phyloP scores from a whole-genome alignment of 2,888 invertebrate genomes.

The Dilophus febrilis region DNA sequence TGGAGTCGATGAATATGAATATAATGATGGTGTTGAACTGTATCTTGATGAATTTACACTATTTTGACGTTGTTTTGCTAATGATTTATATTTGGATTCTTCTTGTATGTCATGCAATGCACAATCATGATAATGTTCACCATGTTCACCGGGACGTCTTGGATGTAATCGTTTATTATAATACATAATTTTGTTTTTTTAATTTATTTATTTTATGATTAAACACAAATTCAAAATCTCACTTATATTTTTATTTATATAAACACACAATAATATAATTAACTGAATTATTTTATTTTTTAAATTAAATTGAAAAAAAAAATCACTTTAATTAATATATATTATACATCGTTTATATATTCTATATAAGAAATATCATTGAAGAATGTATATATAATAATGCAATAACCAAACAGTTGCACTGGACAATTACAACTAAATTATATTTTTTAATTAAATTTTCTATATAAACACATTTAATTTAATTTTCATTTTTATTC shows the following conservation, averaged over 20 bases:
- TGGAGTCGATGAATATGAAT: background rate
- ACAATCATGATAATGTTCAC: slow-evolving; percentile 6
- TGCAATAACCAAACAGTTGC: slow-evolving; percentile 2
- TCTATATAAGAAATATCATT: too few relatives aligned
- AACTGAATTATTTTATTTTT: background rate
- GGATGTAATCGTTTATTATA: slow-evolving; percentile 7
- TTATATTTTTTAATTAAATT: background rate
- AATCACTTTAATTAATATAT: background rate
- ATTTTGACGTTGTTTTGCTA: background rate
- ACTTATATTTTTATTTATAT: slow-evolving; percentile 5
- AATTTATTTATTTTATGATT: background rate
- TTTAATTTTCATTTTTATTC: too few relatives aligned
- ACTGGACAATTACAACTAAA: slow-evolving; percentile 1
- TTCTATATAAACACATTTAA: too few relatives aligned
- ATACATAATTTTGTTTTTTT: background rate
- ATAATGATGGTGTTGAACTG: slow-evolving; percentile 1
- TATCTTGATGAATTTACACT: slow-evolving; percentile 2
- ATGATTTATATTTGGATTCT: background rate
- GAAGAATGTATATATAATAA: too few relatives aligned
- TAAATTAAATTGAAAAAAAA: slow-evolving; percentile 1
- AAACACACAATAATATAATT: background rate
- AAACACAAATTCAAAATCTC: background rate
- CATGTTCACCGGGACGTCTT: slow-evolving; percentile 6
- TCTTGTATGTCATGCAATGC: slow-evolving; percentile 2
- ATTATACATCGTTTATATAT: slow-evolving; percentile 6